Conservation (phyloP, 2,113 vertebrate species). For the Brienomyrus brachyistius region DNA sequence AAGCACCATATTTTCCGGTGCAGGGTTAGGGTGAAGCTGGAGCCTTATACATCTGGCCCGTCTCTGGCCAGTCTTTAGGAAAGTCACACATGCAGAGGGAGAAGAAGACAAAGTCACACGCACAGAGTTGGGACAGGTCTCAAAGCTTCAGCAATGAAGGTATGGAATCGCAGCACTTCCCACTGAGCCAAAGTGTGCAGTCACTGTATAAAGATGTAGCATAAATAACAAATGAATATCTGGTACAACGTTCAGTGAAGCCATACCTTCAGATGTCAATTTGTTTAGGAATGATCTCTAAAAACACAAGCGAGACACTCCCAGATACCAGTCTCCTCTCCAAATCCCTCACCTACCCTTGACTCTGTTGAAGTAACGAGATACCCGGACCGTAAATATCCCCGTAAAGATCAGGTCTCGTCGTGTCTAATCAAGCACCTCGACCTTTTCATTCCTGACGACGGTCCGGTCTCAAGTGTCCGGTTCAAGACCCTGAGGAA, state of each 20-base stretch:
- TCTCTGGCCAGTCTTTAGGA: not conserved
- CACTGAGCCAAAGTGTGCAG: not conserved
- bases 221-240: not conserved
- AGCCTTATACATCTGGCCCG: not conserved
- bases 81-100: not conserved
- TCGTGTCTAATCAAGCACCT: not conserved
- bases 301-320: not conserved
- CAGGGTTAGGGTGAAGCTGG: not conserved
- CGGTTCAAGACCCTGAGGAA: not conserved
- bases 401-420: not conserved
- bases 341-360: not conserved
- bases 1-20: not conserved
- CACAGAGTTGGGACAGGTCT: not conserved
- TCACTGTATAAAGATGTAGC: not conserved
- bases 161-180: not conserved
- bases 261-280: not conserved
- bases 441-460: not conserved
- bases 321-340: not conserved
- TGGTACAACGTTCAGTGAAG: not conserved
- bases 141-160: not conserved
- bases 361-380: not conserved
- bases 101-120: no score
- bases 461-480: not conserved
- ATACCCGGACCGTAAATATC: not conserved
- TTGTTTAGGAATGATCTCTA: not conserved